Percentiles rank a stretch among this genome's conserved stretches.
phyloP scores from a whole-genome alignment of 2,888 invertebrate genomes.

The Craniophora ligustri region DNA sequence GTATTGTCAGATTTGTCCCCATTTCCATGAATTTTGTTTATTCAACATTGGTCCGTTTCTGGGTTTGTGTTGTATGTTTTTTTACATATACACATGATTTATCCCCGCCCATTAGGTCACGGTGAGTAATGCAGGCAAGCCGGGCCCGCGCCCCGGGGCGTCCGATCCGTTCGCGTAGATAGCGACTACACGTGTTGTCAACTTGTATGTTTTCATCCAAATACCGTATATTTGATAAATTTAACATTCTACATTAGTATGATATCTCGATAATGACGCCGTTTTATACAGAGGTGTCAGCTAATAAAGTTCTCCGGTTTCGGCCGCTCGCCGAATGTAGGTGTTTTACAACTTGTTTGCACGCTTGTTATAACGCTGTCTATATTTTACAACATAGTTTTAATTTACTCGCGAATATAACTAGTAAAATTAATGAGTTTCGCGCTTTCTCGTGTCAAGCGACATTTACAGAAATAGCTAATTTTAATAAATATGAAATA shows the following conservation, averaged over 20 bases:
- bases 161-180: slow-evolving; percentile 83
- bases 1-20: slow-evolving; percentile 84
- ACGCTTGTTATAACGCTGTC: slow-evolving; percentile 52
- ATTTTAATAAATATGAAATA: slow-evolving; percentile 3
- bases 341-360: slow-evolving; percentile 58
- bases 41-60: slow-evolving; percentile 81
- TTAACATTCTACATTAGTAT: slow-evolving; percentile 82
- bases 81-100: slow-evolving; percentile 84
- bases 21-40: slow-evolving; percentile 88
- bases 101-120: slow-evolving; percentile 86
- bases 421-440: slow-evolving; percentile 25
- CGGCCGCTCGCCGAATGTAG: slow-evolving; percentile 44
- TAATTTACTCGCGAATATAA: slow-evolving; percentile 49
- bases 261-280: slow-evolving; percentile 80
- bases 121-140: slow-evolving; percentile 82
- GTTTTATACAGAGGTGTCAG: slow-evolving; percentile 78
- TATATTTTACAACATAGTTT: slow-evolving; percentile 52
- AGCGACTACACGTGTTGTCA: slow-evolving; percentile 87
- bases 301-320: slow-evolving; percentile 73
- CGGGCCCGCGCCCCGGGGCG: slow-evolving; percentile 79
- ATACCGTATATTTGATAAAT: slow-evolving; percentile 84
- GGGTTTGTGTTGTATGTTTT: slow-evolving; percentile 76
- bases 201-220: slow-evolving; percentile 88
- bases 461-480: not conserved
- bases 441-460: slow-evolving; percentile 6